Percentiles rank a stretch among this genome's conserved stretches.
phyloP scores from a whole-genome alignment of 2,113 vertebrate species.

The Sinocyclocheilus grahami region DNA sequence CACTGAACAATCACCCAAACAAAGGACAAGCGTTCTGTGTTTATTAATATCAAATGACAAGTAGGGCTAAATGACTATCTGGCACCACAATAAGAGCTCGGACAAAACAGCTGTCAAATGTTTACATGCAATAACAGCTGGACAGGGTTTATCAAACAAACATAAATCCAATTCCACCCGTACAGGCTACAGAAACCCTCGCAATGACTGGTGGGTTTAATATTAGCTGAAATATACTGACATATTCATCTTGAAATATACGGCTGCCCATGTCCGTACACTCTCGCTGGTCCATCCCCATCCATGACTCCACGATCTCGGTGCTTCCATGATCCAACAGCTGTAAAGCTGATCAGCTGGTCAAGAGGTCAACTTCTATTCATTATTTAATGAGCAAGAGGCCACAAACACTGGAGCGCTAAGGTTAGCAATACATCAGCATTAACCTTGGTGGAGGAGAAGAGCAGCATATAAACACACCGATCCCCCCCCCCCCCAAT shows the following conservation, averaged over 20 bases:
- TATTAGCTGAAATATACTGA: constrained; percentile 39
- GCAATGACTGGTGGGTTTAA: constrained; percentile 53
- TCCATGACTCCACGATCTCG: neutral
- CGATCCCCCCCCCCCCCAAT: constrained; percentile 53
- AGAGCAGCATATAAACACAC: constrained; percentile 67
- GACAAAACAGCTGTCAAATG: neutral
- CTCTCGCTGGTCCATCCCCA: neutral
- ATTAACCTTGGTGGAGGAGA: constrained; percentile 67
- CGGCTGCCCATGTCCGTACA: neutral
- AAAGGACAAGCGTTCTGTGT: neutral
- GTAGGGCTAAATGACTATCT: neutral
- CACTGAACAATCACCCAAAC: neutral
- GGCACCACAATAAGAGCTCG: neutral
- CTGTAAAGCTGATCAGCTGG: constrained; percentile 74
- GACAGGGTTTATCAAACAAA: too few relatives aligned
- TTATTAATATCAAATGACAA: neutral
- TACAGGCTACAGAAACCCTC: constrained; percentile 58
- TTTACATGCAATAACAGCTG: constrained; percentile 25
- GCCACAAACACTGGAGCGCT: constrained; percentile 66
- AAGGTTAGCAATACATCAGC: constrained; percentile 71
- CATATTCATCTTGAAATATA: constrained; percentile 57
- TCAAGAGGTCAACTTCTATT: constrained; percentile 73
- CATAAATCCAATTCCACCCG: constrained; percentile 4
- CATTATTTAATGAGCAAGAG: constrained; percentile 76
- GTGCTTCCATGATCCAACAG: constrained; percentile 43